Base-by-base conservation (phyloP, 2,888 invertebrate genomes). In the Melipona bicolor region DNA sequence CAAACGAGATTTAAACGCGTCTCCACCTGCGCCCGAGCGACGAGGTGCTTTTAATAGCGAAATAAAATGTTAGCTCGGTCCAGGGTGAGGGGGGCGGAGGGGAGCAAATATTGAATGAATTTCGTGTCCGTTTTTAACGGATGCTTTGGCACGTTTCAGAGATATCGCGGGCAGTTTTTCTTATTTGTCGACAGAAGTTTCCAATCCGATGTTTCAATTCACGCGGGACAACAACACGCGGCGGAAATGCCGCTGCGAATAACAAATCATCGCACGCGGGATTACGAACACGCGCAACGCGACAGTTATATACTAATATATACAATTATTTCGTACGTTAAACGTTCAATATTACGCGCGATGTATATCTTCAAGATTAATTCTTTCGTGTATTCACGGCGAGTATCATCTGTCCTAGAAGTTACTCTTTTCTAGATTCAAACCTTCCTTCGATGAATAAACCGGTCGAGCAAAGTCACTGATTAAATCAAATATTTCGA, bases 171-270 rank as follows among this genome's bases (percentile, higher is more conserved):
- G 17, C 19, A 9, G 11, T 72, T 32, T 19, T 27, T 4, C 50
- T 27, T n/a, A 32, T 50, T 62, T 50, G 15, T 32, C 49, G 32
- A 50, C 17, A 3, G 27, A 13, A 50, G 11, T 50, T 62, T 32
- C n/a, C 49, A 49, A 61, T 61, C n/a, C 50, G 62, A 50, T 50
- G n/a, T 21, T 73, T 73, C n/a, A 21, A 62, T 62, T 73, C 21
- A 27, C 49, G 13, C 19, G 6, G 24, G 4, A 13, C 15, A 15
- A 65, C 24, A n/a, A 61, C 27, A 32, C 32, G 32, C 15, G 21
- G 9, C n/a, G 19, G 21, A 21, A 21, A 17, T n/a, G n/a, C 4
- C 43, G 17, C 11, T 4, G 9, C 61, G n/a, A 50, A n/a, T 50
- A 49, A 27, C 4, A 9, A 54, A 62, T 19, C 15, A 32, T 50